Evolutionary conservation across 2,113 vertebrate genomes (phyloP).

Genomic region (Coptodon rendalli): DNA sequence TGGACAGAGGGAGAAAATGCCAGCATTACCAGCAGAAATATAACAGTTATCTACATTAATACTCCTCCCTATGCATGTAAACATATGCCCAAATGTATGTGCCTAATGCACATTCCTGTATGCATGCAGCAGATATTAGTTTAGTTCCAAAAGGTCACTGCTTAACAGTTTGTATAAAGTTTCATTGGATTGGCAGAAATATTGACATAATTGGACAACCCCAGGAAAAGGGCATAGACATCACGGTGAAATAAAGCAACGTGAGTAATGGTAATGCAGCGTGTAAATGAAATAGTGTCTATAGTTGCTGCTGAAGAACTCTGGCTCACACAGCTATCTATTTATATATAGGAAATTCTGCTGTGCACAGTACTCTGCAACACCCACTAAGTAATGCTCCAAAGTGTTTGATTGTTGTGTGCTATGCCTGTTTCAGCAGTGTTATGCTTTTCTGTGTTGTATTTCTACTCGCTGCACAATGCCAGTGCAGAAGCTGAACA

Average conservation of each 20-base stretch:
- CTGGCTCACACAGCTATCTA: neutral
- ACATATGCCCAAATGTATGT: neutral
- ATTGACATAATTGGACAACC: neutral
- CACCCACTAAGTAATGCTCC: neutral
- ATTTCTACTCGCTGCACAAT: neutral
- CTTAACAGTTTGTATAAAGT: neutral
- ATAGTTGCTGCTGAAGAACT: neutral
- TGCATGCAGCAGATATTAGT: neutral
- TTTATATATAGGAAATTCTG: neutral
- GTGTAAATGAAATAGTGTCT: neutral
- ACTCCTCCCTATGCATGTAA: neutral
- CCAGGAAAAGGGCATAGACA: neutral
- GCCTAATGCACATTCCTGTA: neutral
- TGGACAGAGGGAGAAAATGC: neutral
- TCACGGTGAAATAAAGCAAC: neutral
- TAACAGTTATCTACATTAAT: constrained; percentile 10
- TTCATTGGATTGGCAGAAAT: neutral
- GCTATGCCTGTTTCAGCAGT: neutral
- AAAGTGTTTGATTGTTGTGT: neutral
- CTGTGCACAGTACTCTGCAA: neutral
- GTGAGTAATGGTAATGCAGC: neutral
- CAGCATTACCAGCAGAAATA: constrained; percentile 12
- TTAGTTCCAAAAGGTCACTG: neutral
- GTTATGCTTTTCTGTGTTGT: neutral
- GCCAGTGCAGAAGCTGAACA: neutral